Percentiles rank a stretch among this genome's conserved stretches.
phyloP scores from a whole-genome alignment of 2,113 vertebrate species.

The Notarius lentiginosus region DNA sequence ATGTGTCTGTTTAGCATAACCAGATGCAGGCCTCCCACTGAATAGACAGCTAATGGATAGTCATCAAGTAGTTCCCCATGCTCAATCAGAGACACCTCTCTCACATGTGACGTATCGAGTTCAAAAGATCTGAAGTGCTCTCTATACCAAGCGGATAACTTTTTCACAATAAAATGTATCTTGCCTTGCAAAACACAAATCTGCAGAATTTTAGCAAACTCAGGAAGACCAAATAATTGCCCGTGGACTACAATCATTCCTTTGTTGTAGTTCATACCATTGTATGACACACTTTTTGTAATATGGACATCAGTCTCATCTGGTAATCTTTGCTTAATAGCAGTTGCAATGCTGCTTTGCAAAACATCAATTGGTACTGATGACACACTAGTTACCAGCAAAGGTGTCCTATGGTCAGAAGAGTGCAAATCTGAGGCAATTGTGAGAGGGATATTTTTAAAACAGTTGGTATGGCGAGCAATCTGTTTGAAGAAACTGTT shows the following conservation, averaged over 20 bases:
- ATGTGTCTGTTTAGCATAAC: no score
- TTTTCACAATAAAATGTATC: constrained; percentile 41
- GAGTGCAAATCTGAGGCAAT: constrained; percentile 46
- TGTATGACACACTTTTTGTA: constrained; percentile 44
- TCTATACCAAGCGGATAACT: constrained; percentile 30
- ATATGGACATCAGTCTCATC: constrained; percentile 35
- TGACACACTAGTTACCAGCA: constrained; percentile 24
- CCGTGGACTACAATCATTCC: constrained; percentile 53
- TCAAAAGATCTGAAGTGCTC: constrained; percentile 25
- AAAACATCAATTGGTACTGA: constrained; percentile 45
- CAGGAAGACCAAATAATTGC: constrained; percentile 43
- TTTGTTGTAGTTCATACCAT: constrained; percentile 48
- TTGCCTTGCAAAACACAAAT: constrained; percentile 34
- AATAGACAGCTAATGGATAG: no score
- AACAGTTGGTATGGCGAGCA: constrained; percentile 41
- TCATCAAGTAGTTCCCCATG: no score
- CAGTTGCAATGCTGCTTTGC: constrained; percentile 40
- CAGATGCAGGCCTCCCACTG: no score
- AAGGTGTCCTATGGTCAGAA: constrained; percentile 13
- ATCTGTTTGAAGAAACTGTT: constrained; percentile 56
- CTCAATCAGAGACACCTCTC: no score
- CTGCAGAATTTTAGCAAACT: constrained; percentile 38
- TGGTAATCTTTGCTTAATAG: constrained; percentile 37
- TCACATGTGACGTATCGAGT: no score
- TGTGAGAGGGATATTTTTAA: constrained; percentile 47